Conservation (phyloP, 2,888 invertebrate genomes). For the Plutella xylostella region DNA sequence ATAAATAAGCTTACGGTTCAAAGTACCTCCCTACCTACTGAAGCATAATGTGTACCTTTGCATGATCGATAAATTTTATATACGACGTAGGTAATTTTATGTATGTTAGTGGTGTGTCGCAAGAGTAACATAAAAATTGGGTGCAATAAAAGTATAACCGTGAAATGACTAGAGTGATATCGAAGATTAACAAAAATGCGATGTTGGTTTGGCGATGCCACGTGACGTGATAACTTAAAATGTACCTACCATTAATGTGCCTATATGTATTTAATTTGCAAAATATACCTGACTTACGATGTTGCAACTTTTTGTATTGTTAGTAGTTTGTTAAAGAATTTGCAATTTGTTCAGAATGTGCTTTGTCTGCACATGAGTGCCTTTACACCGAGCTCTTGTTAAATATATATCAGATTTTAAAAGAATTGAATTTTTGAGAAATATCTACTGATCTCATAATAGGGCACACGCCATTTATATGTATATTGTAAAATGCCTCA, state of each 20-base stretch:
- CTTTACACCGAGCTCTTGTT: constrained; percentile 16
- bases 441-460: constrained; percentile 56
- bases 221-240: too few relatives aligned
- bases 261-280: neutral
- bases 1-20: neutral
- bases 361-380: constrained; percentile 14
- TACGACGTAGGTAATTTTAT: too few relatives aligned
- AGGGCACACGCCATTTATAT: constrained; percentile 42
- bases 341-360: neutral
- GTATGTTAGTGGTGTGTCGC: constrained; percentile 1
- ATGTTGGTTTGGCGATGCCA: too few relatives aligned
- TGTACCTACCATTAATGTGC: neutral
- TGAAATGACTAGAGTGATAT: constrained; percentile 54
- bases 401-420: constrained; percentile 5
- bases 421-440: constrained; percentile 16
- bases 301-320: neutral
- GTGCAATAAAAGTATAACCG: constrained; percentile 42
- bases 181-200: too few relatives aligned
- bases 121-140: constrained; percentile 2
- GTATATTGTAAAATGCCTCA: constrained; percentile 35
- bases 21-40: too few relatives aligned
- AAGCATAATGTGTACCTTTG: too few relatives aligned
- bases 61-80: neutral
- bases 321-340: too few relatives aligned
- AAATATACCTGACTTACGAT: neutral